Conservation (phyloP, 2,888 invertebrate genomes). For the Sepiola atlantica region DNA sequence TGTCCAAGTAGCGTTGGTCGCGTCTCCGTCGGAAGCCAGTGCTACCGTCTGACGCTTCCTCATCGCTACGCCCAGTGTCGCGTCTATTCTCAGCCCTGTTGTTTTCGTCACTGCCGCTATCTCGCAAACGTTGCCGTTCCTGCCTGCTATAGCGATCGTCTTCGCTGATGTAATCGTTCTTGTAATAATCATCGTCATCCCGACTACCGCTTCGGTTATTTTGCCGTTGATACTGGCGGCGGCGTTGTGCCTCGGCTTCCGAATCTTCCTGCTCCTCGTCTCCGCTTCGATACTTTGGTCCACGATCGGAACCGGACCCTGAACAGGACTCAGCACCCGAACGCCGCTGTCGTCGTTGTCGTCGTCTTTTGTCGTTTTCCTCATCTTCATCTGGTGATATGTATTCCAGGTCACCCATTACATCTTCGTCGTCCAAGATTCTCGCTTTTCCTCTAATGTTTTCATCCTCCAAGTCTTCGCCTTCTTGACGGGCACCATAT, state of each 20-base stretch:
- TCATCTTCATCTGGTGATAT: not conserved
- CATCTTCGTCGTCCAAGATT: conserved; percentile 34
- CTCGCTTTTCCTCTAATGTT: conserved; percentile 15
- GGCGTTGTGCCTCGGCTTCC: not conserved
- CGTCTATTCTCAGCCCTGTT: not conserved
- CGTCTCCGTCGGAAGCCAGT: not conserved
- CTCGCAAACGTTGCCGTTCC: not conserved
- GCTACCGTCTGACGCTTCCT: not conserved
- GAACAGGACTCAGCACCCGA: not conserved
- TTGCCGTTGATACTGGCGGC: not conserved
- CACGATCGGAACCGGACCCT: conserved; percentile 14
- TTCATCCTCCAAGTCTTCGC: not conserved
- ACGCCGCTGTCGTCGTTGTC: not conserved
- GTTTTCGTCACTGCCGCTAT: not conserved
- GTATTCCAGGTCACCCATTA: conserved; percentile 34
- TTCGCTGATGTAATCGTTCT: not conserved
- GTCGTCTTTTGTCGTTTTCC: not conserved
- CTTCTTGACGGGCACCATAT: not conserved
- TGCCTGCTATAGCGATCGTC: conserved; percentile 12
- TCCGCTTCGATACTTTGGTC: not conserved
- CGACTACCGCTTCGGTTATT: not conserved
- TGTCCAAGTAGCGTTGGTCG: not conserved
- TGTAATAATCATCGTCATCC: not conserved
- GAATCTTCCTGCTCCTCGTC: conserved; percentile 34
- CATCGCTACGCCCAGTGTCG: not conserved